Evolutionary conservation across 1,140 invertebrate genomes (phyloP).

Genomic region (Anadara kagoshimensis): DNA sequence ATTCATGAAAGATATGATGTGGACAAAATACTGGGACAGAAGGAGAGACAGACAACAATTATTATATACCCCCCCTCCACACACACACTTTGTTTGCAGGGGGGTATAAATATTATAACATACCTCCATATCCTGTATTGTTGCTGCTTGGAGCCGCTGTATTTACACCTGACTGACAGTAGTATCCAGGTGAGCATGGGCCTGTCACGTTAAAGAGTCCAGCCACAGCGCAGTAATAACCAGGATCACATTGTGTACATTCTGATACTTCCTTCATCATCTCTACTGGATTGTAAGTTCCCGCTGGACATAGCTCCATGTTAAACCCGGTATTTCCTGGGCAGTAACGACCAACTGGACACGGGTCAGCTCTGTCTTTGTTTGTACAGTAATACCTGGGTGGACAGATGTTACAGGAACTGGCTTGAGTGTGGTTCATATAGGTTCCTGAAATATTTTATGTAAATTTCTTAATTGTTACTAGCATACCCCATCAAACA

Average conservation of each 20-base stretch:
- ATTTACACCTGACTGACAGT: slow-evolving; percentile 64
- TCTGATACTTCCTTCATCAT: slow-evolving; percentile 51
- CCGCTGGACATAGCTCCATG: slow-evolving; percentile 57
- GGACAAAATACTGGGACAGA: no score
- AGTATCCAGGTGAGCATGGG: slow-evolving; percentile 63
- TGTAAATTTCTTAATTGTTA: no score
- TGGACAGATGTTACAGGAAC: slow-evolving; percentile 62
- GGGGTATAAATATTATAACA: background rate
- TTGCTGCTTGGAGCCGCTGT: slow-evolving; percentile 62
- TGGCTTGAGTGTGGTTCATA: slow-evolving; percentile 69
- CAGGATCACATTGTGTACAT: slow-evolving; percentile 67
- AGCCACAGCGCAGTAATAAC: slow-evolving; percentile 63
- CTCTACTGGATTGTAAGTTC: slow-evolving; percentile 60
- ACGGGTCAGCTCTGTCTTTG: slow-evolving; percentile 60
- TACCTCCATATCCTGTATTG: slow-evolving; percentile 70
- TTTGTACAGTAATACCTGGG: slow-evolving; percentile 69
- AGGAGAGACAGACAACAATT: no score
- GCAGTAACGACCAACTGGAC: slow-evolving; percentile 64
- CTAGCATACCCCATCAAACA: no score
- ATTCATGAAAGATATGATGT: no score
- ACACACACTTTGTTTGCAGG: no score
- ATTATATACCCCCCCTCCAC: no score
- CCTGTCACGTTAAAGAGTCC: slow-evolving; percentile 54
- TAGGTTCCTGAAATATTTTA: slow-evolving; percentile 57
- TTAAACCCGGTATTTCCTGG: slow-evolving; percentile 64